Base-by-base conservation (phyloP, 2,113 vertebrate species). In the Camarhynchus parvulus region DNA sequence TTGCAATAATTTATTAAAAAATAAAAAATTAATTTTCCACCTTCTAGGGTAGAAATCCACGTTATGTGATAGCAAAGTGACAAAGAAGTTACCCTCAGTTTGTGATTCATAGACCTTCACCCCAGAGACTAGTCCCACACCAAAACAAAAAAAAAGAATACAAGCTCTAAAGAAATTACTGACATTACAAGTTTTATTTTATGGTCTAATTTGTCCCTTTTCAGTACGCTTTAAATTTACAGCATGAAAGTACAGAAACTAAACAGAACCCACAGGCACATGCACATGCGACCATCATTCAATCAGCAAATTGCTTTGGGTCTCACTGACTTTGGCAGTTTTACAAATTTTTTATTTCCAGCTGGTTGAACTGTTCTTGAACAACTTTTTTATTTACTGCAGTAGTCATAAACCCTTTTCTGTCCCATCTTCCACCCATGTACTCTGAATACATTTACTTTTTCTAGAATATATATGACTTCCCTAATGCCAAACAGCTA, bases 261-360 rank as follows among this genome's bases (percentile, higher is more conserved):
- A 83, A 94, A 88, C 13, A 61, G 53, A 82, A 73, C n/a, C 53
- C 75, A 83, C 44, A 83, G 41, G 72, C 85, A 61, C 35, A 76
- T 3, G 1, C 37, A 58, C 59, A 88, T 13, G 13, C 68, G 67
- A 88, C 37, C 50, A 75, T 62, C 73, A 73, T 88, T 83, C 68
- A 88, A 83, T 73, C 75, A 80, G 49, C 44, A 80, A 85, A 83
- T 68, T 2, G 19, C 70, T 95, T 85, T 72, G 37, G 66, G 88
- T 85, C 82, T 78, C 44, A 35, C 53, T 76, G 91, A 86, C 59
- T 72, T 73, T 89, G 85, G 89, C 86, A 92, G 58, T 73, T 83
- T 80, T 66, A 77, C 70, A 93, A 46, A 31, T 49, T 58, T 61
- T 67, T 76, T 55, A 69, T 92, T 95, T 94, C 73, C 46, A 86